Conservation (phyloP, 2,113 vertebrate genomes). For the Ctenodactylus gundi region DNA sequence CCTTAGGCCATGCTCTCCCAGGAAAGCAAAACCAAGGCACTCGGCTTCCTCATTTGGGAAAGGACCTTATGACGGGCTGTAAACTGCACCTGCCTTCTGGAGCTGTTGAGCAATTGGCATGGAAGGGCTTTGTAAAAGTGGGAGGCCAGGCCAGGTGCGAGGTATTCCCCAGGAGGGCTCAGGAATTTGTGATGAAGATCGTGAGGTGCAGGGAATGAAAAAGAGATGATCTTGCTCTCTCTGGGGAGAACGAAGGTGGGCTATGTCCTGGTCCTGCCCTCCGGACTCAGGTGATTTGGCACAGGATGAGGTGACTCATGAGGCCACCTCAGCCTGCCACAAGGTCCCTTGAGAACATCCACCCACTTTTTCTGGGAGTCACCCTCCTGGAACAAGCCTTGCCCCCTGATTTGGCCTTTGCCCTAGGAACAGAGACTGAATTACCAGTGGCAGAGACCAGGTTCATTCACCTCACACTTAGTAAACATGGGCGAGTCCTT, state of each 20-base stretch:
- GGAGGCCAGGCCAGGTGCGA: not conserved
- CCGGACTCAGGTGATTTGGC: conserved; percentile 43
- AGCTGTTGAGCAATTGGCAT: not conserved
- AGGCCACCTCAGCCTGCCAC: not conserved
- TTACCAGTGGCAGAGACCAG: not conserved
- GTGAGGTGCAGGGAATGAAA: too few relatives aligned
- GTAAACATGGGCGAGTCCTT: not conserved
- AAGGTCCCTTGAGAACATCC: conserved; percentile 18
- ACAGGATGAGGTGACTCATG: conserved; percentile 45
- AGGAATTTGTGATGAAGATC: not conserved
- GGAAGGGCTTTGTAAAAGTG: not conserved
- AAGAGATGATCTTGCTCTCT: not conserved
- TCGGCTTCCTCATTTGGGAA: not conserved
- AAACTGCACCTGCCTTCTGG: not conserved
- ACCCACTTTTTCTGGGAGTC: not conserved
- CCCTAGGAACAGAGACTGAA: not conserved
- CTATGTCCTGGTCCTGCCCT: not conserved
- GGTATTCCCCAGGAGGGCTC: not conserved
- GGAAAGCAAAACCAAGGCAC: conserved; percentile 1
- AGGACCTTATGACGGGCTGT: not conserved
- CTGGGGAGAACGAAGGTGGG: not conserved
- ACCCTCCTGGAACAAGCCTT: not conserved
- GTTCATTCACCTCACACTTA: not conserved
- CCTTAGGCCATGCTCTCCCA: not conserved
- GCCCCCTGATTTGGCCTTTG: conserved; percentile 19